Percentiles rank a stretch among this genome's conserved stretches.
These are phyloP conservation scores for Oscheius sp. DNA, from an alignment of 2,888 invertebrate genomes.

Conservation along the genomic window DNA sequence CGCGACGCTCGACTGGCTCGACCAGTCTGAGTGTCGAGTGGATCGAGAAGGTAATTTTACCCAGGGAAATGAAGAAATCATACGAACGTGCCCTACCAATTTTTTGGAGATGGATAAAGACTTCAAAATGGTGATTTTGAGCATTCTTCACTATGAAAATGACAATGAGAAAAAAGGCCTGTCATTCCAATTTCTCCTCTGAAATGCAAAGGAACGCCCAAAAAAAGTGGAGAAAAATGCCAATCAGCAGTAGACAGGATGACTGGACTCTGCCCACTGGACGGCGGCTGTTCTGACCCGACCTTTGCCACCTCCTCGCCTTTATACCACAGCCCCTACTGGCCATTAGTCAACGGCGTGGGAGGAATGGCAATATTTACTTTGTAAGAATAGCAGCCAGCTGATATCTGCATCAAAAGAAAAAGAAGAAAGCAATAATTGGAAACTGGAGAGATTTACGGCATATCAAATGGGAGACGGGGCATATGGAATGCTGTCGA, in stretches of 20 bases:
- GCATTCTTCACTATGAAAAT: too few species aligned
- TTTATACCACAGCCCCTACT: slow-evolving; percentile 1
- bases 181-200: background rate
- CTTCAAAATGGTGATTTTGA: too few species aligned
- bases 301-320: background rate
- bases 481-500: too few species aligned
- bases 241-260: background rate
- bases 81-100: too few species aligned
- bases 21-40: too few species aligned
- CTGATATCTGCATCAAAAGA: background rate
- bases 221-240: background rate
- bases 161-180: too few species aligned
- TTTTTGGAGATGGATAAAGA: too few species aligned
- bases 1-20: slow-evolving; percentile 63
- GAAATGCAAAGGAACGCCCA: slow-evolving; percentile 6
- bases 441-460: background rate
- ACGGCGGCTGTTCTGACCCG: background rate
- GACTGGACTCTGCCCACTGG: background rate
- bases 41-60: too few species aligned
- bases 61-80: too few species aligned
- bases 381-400: slow-evolving; percentile 16
- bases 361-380: slow-evolving; percentile 15
- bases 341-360: background rate
- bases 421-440: background rate
- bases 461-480: background rate